A percentile compares a stretch with the other conserved stretches of the same genome.
These are phyloP conservation scores for Gnathonemus echidnorhynchus DNA, from an alignment of 2,113 vertebrate genomes.

Conservation along the genomic window DNA sequence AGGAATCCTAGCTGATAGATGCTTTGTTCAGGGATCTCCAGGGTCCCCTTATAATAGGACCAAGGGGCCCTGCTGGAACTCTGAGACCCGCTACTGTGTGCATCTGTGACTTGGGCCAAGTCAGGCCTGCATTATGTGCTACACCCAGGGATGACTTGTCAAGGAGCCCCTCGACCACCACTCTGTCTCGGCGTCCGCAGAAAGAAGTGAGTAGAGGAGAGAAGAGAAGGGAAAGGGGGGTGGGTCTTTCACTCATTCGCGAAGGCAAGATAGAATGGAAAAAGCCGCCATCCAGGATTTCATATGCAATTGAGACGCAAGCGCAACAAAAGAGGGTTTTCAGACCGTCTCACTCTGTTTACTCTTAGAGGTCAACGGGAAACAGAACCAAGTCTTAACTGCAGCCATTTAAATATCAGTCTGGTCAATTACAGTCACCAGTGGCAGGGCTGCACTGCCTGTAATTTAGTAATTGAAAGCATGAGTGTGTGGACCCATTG, in stretches of 20 bases:
- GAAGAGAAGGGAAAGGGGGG: neutral
- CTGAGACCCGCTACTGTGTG: neutral
- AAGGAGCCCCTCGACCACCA: neutral
- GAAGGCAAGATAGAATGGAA: neutral
- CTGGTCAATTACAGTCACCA: conserved; percentile 23
- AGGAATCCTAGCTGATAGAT: neutral
- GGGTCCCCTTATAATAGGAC: neutral
- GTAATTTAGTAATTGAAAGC: conserved; percentile 28
- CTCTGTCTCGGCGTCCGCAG: neutral
- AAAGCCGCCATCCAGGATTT: neutral
- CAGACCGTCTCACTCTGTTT: conserved; percentile 21
- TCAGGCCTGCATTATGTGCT: neutral
- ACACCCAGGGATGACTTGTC: neutral
- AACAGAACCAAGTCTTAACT: conserved; percentile 22
- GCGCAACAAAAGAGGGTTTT: conserved; percentile 17
- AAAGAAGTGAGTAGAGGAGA: neutral
- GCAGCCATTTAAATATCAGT: conserved; percentile 28
- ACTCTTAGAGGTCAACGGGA: conserved; percentile 24
- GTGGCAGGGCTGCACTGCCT: conserved; percentile 11
- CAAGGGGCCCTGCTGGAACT: neutral
- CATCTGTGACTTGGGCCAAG: neutral
- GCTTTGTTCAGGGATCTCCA: neutral
- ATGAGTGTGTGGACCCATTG: conserved; percentile 17
- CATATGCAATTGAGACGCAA: neutral
- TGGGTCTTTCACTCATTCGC: neutral